Conservation (phyloP, 2,888 invertebrate genomes). For the Hemistola chrysoprasaria region DNA sequence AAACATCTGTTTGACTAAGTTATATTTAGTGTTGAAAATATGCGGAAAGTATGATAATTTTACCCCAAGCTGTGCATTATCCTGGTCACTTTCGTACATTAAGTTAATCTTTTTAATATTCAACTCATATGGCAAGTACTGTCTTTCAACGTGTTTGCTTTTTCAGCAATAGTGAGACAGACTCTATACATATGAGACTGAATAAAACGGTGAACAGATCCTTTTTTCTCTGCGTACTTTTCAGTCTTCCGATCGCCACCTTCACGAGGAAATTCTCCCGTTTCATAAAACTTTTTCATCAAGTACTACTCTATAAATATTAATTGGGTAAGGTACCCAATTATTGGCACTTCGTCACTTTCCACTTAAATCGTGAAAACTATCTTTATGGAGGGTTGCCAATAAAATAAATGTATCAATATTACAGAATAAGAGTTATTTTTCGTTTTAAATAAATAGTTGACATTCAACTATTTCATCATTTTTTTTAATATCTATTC, state of each 20-base stretch:
- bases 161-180: conserved; percentile 15
- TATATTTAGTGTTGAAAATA: conserved; percentile 2
- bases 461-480: background rate
- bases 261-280: background rate
- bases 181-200: too few species aligned
- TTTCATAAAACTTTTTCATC: conserved; percentile 7
- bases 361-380: conserved; percentile 4
- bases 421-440: too few species aligned
- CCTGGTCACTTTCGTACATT: background rate
- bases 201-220: conserved; percentile 7
- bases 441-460: conserved; percentile 1
- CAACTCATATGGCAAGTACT: conserved; percentile 6
- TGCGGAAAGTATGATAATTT: conserved; percentile 5
- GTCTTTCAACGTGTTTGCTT: conserved; percentile 8
- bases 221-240: conserved; percentile 1
- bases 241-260: conserved; percentile 2
- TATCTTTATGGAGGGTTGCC: conserved; percentile 5
- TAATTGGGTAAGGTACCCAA: too few species aligned
- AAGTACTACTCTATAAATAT: conserved; percentile 8
- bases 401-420: background rate
- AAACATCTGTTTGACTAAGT: conserved; percentile 8
- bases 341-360: conserved; percentile 1
- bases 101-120: conserved; percentile 8
- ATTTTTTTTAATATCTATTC: background rate
- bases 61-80: background rate